phyloP scores from a whole-genome alignment of 2,888 invertebrate genomes.

The Euzophera pinguis region DNA sequence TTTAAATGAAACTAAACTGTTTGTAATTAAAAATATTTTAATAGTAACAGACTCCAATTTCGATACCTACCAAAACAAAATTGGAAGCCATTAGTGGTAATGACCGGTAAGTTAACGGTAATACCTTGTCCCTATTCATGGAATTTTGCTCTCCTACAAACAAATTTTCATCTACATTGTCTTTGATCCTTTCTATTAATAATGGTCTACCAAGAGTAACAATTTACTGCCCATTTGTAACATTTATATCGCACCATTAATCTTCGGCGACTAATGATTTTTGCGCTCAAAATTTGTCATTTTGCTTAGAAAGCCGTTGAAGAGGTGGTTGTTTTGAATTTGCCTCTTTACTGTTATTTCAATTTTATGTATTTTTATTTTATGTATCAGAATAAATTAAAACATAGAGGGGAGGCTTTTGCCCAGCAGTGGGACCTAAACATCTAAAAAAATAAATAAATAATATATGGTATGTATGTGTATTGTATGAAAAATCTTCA shows the following conservation, averaged over 20 bases:
- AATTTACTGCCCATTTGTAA: background rate
- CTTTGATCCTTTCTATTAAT: background rate
- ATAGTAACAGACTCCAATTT: too few relatives aligned
- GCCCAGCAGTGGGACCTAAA: too few relatives aligned
- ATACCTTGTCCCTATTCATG: background rate
- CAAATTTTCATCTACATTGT: background rate
- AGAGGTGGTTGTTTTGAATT: too few relatives aligned
- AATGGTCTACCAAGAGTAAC: background rate
- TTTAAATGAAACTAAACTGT: background rate
- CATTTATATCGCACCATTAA: constrained; percentile 1
- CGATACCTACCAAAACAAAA: background rate
- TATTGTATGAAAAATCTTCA: too few relatives aligned
- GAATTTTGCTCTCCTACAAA: background rate
- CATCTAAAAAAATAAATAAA: too few relatives aligned
- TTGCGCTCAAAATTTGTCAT: background rate
- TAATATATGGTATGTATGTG: too few relatives aligned
- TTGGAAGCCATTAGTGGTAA: constrained; percentile 4
- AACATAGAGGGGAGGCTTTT: too few relatives aligned
- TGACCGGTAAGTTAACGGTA: background rate
- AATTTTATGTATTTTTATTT: too few relatives aligned
- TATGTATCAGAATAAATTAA: too few relatives aligned
- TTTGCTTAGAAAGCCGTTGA: background rate
- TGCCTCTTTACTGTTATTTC: too few relatives aligned
- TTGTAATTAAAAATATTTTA: too few relatives aligned
- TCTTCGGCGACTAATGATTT: background rate